Percentiles rank a stretch among this genome's conserved stretches.
Evolutionary conservation across 2,113 vertebrate genomes (phyloP).

Genomic region (Thamnophis sirtalis): DNA sequence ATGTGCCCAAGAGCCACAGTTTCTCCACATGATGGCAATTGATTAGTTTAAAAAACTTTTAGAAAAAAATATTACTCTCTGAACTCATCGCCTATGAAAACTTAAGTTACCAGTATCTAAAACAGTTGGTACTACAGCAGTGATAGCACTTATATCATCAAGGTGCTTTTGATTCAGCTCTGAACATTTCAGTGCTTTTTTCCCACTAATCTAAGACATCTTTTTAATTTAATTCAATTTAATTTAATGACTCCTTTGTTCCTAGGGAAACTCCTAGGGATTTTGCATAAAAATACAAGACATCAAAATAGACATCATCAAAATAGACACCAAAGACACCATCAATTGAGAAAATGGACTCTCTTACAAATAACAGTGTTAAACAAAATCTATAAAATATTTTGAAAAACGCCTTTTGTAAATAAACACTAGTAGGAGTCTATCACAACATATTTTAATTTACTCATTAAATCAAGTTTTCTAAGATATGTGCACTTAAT

Average conservation of each 20-base stretch:
- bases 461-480: neutral
- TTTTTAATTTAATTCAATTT: slow-evolving; percentile 5
- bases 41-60: neutral
- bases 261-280: slow-evolving; percentile 19
- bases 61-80: neutral
- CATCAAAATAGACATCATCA: neutral
- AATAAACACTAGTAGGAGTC: neutral
- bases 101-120: neutral
- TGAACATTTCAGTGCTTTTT: slow-evolving; percentile 4
- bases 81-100: neutral
- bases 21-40: neutral
- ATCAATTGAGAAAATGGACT: slow-evolving; percentile 17
- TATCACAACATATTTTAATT: neutral
- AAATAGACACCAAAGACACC: neutral
- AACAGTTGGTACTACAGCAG: neutral
- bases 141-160: accelerated
- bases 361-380: neutral
- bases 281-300: slow-evolving; percentile 22
- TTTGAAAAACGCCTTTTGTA: neutral
- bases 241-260: neutral
- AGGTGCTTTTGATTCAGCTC: neutral
- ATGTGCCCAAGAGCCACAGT: neutral
- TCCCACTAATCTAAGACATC: neutral
- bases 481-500: neutral
- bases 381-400: neutral